phyloP scores from a whole-genome alignment of 2,797 vertebrate genomes.

The Fringilla coelebs region DNA sequence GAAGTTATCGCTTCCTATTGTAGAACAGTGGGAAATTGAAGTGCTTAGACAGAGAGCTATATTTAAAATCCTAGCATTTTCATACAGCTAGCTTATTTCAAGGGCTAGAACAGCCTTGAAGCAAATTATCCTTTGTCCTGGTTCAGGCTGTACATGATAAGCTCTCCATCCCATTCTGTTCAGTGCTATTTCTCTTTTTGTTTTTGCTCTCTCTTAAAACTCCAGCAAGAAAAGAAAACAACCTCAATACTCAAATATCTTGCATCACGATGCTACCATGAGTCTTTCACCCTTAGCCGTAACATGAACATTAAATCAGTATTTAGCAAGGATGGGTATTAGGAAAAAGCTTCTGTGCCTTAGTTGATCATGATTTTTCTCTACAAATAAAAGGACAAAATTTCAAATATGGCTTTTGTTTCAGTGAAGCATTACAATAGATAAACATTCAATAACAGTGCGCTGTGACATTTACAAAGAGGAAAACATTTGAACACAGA shows the following conservation, averaged over 20 bases:
- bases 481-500: background rate
- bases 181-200: background rate
- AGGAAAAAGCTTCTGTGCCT: background rate
- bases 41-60: background rate
- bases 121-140: background rate
- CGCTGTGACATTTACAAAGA: slow-evolving; percentile 38
- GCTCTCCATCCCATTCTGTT: background rate
- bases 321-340: background rate
- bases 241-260: background rate
- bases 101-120: background rate
- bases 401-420: slow-evolving; percentile 21
- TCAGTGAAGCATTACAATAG: background rate
- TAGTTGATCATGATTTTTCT: background rate
- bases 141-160: background rate
- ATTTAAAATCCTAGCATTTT: background rate
- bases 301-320: background rate
- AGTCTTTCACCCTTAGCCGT: background rate
- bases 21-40: background rate
- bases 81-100: background rate
- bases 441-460: slow-evolving; percentile 12
- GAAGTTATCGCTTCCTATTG: background rate
- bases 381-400: background rate
- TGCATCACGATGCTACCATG: background rate
- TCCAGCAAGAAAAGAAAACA: background rate
- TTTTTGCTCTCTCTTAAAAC: background rate